These are phyloP conservation scores for Meiosimyza decipiens DNA, from an alignment of 2,888 invertebrate species.

Conservation along the genomic window DNA sequence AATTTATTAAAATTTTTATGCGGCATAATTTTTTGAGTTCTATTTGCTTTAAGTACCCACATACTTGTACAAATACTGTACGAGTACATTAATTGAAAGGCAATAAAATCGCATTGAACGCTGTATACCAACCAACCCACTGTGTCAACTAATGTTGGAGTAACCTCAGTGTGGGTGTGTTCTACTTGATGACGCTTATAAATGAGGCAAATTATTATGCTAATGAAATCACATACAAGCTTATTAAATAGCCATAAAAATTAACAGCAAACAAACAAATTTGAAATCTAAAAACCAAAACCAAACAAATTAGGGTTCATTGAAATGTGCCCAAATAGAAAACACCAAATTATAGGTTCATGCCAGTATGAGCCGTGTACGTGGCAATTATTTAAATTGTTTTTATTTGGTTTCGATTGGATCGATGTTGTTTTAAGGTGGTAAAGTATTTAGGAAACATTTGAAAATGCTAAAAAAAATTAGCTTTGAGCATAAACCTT, in stretches of 20 bases:
- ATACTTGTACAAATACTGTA: background rate
- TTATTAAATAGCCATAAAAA: constrained; percentile 51
- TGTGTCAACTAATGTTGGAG: background rate
- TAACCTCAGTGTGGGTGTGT: background rate
- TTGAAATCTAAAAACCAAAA: background rate
- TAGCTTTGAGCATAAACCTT: too few relatives aligned
- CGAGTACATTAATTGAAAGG: background rate
- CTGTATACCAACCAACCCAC: background rate
- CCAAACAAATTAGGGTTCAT: constrained; percentile 5
- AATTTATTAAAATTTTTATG: background rate
- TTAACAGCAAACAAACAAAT: constrained; percentile 42
- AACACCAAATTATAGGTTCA: background rate
- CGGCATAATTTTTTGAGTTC: too few relatives aligned
- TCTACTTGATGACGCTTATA: background rate
- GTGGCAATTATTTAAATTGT: constrained; percentile 34
- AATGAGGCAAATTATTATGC: constrained; percentile 33
- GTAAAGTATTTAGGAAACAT: too few relatives aligned
- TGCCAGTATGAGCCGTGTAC: constrained; percentile 1
- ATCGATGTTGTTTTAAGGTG: too few relatives aligned
- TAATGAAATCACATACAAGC: constrained; percentile 44
- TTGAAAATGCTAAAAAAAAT: too few relatives aligned
- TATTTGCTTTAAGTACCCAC: too few relatives aligned
- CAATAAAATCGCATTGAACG: background rate
- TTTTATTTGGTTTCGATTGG: background rate
- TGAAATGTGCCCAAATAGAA: background rate